Base-by-base conservation (phyloP, 1,140 invertebrate species). In the Calephelis virginiensis region DNA sequence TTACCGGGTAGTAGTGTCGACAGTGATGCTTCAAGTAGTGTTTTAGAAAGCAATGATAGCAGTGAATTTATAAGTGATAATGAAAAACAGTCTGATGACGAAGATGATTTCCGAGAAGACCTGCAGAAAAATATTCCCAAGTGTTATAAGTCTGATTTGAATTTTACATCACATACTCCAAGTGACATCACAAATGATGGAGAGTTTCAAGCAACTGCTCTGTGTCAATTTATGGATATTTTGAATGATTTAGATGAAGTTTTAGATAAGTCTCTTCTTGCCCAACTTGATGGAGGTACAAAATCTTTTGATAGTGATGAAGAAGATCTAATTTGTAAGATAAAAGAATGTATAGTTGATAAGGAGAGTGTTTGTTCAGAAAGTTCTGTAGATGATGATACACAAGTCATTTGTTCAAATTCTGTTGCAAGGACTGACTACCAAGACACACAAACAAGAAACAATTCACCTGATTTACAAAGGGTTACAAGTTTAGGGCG, bases 201-300 rank as follows among this genome's bases (percentile, higher is more conserved):
- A 56, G 89, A 91, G 56, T 91, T 89, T 80, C 89, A 91, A 80
- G 86, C 89, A 12, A 83, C 89, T 65, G 89, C 89, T 14, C 77
- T 91, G 14, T 86, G 83, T 69, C 89, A 92, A 65, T 89, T 92
- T 77, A 91, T 92, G 90, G 86, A 92, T 78, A 91, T 92, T 73
- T 82, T 92, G 66, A 90, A 91, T 70, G 91, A 92, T 76, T 77
- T 92, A 75, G 91, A 92, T 80, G 84, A 89, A 81, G 90, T 90
- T 66, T 74, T 92, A 74, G 90, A 92, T 66, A 91, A 88, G 66
- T 92, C 91, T 47, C 71, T 92, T 66, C 72, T 89, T 48, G 83
- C 86, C 49, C 89, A 87, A 69, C 76, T 87, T 45, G 85, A 86
- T 68, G 85, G 89, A 71, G 77, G 77, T 48, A 76, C 79, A 47